Conservation (phyloP, 2,888 invertebrate genomes). For the Gordius sp. region DNA sequence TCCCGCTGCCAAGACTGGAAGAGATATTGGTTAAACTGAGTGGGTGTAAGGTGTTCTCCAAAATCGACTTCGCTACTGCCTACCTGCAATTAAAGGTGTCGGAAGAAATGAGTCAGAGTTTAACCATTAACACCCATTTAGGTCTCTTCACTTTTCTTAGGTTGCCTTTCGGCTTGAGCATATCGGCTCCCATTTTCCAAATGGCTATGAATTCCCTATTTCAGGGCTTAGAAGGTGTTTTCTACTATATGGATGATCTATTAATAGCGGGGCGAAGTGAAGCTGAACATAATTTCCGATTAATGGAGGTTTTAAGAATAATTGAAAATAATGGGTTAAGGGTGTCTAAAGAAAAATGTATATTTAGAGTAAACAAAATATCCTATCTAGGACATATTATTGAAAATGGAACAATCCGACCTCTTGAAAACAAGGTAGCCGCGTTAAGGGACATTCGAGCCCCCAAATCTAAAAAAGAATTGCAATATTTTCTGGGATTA, state of each 20-base stretch:
- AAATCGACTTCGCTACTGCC: conserved; percentile 22
- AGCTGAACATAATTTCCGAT: too few species aligned
- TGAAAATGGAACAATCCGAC: conserved; percentile 3
- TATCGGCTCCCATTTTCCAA: conserved; percentile 22
- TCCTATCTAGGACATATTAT: too few species aligned
- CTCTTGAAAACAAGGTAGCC: background rate
- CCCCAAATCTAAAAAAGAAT: conserved; percentile 21
- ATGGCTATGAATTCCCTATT: too few species aligned
- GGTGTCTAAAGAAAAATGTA: too few species aligned
- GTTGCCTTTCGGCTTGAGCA: conserved; percentile 22
- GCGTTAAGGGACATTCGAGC: conserved; percentile 17
- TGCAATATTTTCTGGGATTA: conserved; percentile 21
- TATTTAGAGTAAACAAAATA: too few species aligned
- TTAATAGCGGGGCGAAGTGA: background rate
- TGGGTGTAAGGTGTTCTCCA: conserved; percentile 20
- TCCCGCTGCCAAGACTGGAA: too few species aligned
- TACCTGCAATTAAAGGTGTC: conserved; percentile 21
- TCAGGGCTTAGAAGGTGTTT: background rate
- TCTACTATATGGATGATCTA: background rate
- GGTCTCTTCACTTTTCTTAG: conserved; percentile 21
- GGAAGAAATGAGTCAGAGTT: conserved; percentile 19
- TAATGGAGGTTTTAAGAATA: too few species aligned
- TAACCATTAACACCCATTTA: conserved; percentile 21
- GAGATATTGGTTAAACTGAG: conserved; percentile 21
- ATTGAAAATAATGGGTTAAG: too few species aligned